phyloP scores from a whole-genome alignment of 2,113 vertebrate species.

The Tragelaphus strepsiceros region DNA sequence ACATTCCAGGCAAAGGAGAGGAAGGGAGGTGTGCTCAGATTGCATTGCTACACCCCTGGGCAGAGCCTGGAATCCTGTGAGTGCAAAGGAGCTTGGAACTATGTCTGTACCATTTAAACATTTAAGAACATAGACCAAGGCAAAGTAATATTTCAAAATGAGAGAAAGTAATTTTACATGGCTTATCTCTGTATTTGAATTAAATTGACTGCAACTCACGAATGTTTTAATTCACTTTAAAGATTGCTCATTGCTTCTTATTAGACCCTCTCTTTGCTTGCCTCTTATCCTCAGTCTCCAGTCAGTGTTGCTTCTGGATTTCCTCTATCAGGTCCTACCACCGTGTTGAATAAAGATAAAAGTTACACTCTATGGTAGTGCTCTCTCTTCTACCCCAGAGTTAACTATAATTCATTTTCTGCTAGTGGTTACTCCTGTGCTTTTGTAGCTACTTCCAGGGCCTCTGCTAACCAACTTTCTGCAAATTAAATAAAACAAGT shows the following conservation, averaged over 20 bases:
- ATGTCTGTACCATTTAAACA: background rate
- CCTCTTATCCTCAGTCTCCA: background rate
- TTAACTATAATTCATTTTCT: background rate
- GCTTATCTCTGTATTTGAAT: background rate
- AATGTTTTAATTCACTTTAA: background rate
- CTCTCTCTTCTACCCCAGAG: background rate
- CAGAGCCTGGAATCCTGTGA: background rate
- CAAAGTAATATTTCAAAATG: conserved; percentile 28
- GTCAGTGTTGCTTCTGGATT: background rate
- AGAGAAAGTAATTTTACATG: conserved; percentile 2
- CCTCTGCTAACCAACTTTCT: background rate
- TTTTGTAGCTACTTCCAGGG: background rate
- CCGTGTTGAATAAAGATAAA: background rate
- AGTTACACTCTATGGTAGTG: background rate
- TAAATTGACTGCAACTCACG: background rate
- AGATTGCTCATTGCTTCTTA: background rate
- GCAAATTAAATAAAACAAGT: background rate
- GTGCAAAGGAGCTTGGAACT: background rate
- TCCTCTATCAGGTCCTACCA: background rate
- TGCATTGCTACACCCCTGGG: background rate
- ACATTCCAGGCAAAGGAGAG: background rate
- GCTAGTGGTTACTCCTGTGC: background rate
- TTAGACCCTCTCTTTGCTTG: background rate
- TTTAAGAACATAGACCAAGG: background rate
- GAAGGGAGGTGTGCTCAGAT: background rate